Percentiles rank a stretch among this genome's conserved stretches.
Evolutionary conservation across 2,797 vertebrate genomes (phyloP).

Genomic region (Paramormyrops hopkinsi): DNA sequence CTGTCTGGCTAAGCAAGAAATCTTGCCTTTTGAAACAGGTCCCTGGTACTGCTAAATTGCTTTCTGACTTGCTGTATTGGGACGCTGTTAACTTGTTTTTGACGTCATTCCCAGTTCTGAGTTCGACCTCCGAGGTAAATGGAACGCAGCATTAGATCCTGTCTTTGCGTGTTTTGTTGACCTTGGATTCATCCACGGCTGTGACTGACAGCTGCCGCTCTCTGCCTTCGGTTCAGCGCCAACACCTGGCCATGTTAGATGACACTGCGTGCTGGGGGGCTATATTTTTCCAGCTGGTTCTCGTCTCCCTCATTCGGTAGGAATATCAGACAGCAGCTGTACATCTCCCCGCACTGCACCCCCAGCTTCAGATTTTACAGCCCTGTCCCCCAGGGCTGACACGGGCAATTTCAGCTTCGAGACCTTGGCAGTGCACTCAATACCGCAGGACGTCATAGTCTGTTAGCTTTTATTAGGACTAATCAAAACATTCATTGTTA

Average conservation of each 20-base stretch:
- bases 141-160: background rate
- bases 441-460: background rate
- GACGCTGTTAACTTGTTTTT: background rate
- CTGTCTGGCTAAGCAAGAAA: background rate
- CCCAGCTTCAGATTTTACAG: background rate
- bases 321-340: slow-evolving; percentile 2
- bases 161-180: background rate
- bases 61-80: background rate
- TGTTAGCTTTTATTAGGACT: background rate
- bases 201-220: background rate
- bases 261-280: background rate
- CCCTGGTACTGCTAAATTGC: background rate
- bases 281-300: background rate
- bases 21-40: background rate
- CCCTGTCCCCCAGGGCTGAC: background rate
- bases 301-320: background rate
- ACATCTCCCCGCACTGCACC: background rate
- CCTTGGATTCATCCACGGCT: background rate
- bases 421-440: background rate
- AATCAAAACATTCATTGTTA: background rate
- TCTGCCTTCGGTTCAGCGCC: background rate
- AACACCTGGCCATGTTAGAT: background rate
- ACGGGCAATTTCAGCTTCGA: background rate
- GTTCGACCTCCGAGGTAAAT: background rate
- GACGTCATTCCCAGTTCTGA: background rate